A percentile compares a stretch with the other conserved stretches of the same genome.
phyloP scores from a whole-genome alignment of 2,888 invertebrate species.

The Idaea biselata region DNA sequence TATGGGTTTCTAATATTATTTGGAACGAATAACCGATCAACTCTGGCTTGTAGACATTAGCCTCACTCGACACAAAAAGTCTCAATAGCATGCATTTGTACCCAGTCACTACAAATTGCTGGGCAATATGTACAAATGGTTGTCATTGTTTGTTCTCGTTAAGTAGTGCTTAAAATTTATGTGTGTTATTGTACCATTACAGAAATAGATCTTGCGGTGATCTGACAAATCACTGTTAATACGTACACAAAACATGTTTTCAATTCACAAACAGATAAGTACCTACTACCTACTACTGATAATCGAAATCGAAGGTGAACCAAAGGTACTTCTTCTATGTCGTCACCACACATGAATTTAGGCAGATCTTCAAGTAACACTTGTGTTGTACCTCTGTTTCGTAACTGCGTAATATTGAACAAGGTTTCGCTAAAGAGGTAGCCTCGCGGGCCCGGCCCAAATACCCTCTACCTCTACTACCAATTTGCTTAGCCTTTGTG shows the following conservation, averaged over 20 bases:
- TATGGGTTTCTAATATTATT: constrained; percentile 16
- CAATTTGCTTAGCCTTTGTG: constrained; percentile 20
- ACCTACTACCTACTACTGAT: constrained; percentile 20
- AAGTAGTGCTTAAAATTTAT: not conserved
- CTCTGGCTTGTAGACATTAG: constrained; percentile 18
- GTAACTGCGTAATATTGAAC: constrained; percentile 43
- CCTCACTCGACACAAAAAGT: constrained; percentile 25
- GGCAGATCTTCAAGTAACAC: constrained; percentile 41
- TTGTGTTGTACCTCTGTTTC: constrained; percentile 38
- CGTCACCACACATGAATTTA: constrained; percentile 67
- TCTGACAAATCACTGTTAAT: too few species aligned
- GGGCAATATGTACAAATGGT: constrained; percentile 35
- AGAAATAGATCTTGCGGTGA: too few species aligned
- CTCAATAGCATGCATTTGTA: constrained; percentile 27
- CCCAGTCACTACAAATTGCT: constrained; percentile 31
- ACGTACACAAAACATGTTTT: not conserved
- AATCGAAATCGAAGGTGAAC: constrained; percentile 56
- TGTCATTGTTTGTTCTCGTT: constrained; percentile 17
- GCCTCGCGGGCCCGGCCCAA: constrained; percentile 22
- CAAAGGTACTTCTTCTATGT: constrained; percentile 52
- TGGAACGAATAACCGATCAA: constrained; percentile 22
- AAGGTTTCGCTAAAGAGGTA: constrained; percentile 17
- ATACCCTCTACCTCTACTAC: constrained; percentile 12
- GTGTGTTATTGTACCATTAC: too few species aligned
- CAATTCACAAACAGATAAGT: not conserved